These are phyloP conservation scores for Solea solea DNA, from an alignment of 2,113 vertebrate species.

Conservation along the genomic window DNA sequence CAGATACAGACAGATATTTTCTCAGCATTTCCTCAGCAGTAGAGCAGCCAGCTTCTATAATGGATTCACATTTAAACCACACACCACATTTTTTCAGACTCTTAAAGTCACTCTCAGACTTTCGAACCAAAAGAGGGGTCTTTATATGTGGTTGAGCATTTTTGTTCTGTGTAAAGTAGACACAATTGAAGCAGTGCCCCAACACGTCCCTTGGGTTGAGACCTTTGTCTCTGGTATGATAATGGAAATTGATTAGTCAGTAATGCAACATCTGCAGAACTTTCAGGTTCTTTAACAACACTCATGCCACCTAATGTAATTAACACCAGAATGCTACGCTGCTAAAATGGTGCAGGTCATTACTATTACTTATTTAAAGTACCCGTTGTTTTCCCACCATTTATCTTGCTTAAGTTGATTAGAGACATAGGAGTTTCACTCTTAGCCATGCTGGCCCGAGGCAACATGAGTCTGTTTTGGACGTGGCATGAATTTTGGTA, in stretches of 20 bases:
- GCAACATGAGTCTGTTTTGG: neutral
- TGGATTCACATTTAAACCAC: conserved; percentile 25
- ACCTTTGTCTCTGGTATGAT: conserved; percentile 57
- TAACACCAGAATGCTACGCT: conserved; percentile 64
- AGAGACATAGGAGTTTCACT: conserved; percentile 23
- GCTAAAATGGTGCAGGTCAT: conserved; percentile 52
- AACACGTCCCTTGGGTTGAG: conserved; percentile 47
- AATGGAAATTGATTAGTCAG: conserved; percentile 71
- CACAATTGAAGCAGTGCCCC: conserved; percentile 14
- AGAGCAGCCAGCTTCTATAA: conserved; percentile 21
- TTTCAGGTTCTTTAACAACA: conserved; percentile 57
- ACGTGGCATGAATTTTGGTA: too few relatives aligned
- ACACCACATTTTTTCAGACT: conserved; percentile 19
- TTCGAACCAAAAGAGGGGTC: neutral
- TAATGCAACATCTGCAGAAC: conserved; percentile 61
- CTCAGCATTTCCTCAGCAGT: conserved; percentile 16
- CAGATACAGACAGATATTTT: conserved; percentile 19
- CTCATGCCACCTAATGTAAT: conserved; percentile 66
- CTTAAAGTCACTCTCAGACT: conserved; percentile 31
- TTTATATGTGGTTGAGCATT: conserved; percentile 13
- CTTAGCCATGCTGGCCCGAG: neutral
- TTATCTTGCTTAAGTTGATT: conserved; percentile 42
- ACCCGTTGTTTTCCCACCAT: conserved; percentile 31
- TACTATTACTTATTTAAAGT: conserved; percentile 48
- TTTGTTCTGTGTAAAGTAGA: conserved; percentile 19